Evolutionary conservation across 1,140 invertebrate genomes (phyloP), one percentile per base, ranked within the genome.

Genomic region (Bombus difficillimus): DNA sequence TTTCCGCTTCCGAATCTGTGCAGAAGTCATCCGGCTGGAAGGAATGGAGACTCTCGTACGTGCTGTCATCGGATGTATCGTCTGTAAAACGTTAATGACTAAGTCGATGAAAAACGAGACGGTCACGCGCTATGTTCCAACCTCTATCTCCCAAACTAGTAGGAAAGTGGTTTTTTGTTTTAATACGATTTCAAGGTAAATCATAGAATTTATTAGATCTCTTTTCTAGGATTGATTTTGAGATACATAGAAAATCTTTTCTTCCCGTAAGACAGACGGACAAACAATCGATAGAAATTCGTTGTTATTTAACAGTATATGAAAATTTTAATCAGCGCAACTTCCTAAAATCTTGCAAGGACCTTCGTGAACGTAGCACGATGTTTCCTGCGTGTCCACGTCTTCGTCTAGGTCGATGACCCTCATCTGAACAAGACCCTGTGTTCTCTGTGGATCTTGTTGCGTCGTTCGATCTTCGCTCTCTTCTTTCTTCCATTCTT

Each of bases 311-410:
- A 57, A 75, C 15, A 5, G 22, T n/a, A 53, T 3, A 28, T 0
- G 13, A 15, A 22, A 41, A 32, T 37, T 37, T 47, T 47, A 68
- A 28, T 80, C n/a, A 32, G 6, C 25, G 13, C 6, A 66, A 66
- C 12, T 72, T 53, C 25, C n/a, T 37, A 72, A 59, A 59, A 72
- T 72, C 43, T 57, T 53, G 64, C 43, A 37, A 66, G 66, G 79
- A 95, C 94, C 95, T 95, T 95, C 95, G 90, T 92, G 90, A 86
- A 95, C 92, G 87, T 94, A 95, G 88, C 94, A 94, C 1, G 94
- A 94, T 3, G 94, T 88, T 88, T 95, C 95, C 86, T 95, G 95
- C 3, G 90, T 93, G 59, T 95, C 94, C 79, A 89, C 75, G 8
- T 90, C 90, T 68, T 93, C 91, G 74, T 93, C 91, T 53, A 93